Evolutionary conservation across 2,888 invertebrate species (phyloP).

Genomic region (Biston betularia): DNA sequence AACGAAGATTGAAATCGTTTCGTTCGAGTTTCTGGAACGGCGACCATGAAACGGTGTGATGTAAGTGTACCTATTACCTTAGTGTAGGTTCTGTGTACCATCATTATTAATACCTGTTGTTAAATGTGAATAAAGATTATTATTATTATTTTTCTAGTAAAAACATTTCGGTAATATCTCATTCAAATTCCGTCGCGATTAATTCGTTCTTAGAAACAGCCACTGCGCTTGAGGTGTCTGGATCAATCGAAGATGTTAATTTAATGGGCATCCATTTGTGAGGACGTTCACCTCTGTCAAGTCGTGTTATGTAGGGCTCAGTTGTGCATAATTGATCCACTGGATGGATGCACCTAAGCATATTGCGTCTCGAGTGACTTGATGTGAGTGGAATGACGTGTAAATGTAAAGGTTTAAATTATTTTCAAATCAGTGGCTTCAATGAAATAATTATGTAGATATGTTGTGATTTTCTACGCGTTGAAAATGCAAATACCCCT

Average conservation of each 20-base stretch:
- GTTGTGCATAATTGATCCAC: conserved; percentile 6
- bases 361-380: conserved; percentile 2
- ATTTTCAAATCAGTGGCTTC: neutral
- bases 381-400: conserved; percentile 7
- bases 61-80: too few species aligned
- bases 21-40: too few species aligned
- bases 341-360: conserved; percentile 2
- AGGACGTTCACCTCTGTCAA: conserved; percentile 9
- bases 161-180: too few species aligned
- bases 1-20: too few species aligned
- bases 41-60: too few species aligned
- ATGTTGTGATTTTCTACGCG: neutral
- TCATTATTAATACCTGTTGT: too few species aligned
- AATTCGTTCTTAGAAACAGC: neutral
- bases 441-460: neutral
- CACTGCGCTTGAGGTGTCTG: neutral
- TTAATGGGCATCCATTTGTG: neutral
- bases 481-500: neutral
- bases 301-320: neutral
- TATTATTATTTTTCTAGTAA: too few species aligned
- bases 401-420: neutral
- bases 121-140: too few species aligned
- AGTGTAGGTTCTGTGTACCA: too few species aligned
- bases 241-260: neutral
- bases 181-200: neutral